Conservation (phyloP, 2,888 invertebrate species). For the Tridacna crocea region DNA sequence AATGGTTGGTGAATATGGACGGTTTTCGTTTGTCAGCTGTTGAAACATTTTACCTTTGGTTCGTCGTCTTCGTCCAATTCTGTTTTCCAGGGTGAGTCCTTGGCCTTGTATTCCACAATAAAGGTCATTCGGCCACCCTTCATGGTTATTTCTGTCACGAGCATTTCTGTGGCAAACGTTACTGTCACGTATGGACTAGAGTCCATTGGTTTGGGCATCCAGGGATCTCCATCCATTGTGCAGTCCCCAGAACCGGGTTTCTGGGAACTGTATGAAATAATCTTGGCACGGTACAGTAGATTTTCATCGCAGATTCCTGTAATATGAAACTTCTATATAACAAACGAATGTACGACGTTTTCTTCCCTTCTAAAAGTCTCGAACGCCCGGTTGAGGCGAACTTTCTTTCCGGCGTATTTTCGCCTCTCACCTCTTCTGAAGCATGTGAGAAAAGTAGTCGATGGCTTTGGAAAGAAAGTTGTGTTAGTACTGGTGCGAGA, state of each 20-base stretch:
- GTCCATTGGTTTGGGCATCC: slow-evolving; percentile 38
- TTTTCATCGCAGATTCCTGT: slow-evolving; percentile 46
- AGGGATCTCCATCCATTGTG: slow-evolving; percentile 41
- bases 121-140: slow-evolving; percentile 34
- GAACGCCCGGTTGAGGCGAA: too few species aligned
- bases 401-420: too few species aligned
- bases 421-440: too few species aligned
- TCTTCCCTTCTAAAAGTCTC: too few species aligned
- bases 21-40: too few species aligned
- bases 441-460: too few species aligned
- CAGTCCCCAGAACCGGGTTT: slow-evolving; percentile 45
- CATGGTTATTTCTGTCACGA: slow-evolving; percentile 40
- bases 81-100: slow-evolving; percentile 41
- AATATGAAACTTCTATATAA: neutral
- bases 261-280: slow-evolving; percentile 36
- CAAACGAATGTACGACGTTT: too few species aligned
- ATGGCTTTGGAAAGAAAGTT: too few species aligned
- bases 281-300: slow-evolving; percentile 18
- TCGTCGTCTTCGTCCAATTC: slow-evolving; percentile 39
- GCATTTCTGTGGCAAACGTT: slow-evolving; percentile 41
- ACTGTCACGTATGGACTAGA: slow-evolving; percentile 38
- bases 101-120: slow-evolving; percentile 45
- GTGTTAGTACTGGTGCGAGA: too few species aligned
- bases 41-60: slow-evolving; percentile 34
- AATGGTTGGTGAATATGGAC: too few species aligned